A percentile compares a stretch with the other conserved stretches of the same genome.
phyloP scores from a whole-genome alignment of 2,888 invertebrate genomes.

The Drosophila mercatorum region DNA sequence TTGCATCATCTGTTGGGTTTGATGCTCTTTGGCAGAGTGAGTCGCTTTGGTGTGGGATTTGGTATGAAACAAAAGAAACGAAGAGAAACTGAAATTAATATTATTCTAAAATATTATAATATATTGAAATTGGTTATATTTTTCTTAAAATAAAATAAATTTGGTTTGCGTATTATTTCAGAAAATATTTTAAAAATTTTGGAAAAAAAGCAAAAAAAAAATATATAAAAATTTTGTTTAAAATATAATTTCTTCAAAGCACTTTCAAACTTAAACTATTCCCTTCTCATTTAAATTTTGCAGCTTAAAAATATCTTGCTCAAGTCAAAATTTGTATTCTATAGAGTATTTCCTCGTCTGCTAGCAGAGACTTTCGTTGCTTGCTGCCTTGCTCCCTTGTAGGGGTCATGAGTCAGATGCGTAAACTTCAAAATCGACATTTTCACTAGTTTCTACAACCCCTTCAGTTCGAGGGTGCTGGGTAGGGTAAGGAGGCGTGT shows the following conservation, averaged over 20 bases:
- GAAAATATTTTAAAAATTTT: too few species aligned
- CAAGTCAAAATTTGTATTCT: background rate
- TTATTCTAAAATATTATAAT: too few species aligned
- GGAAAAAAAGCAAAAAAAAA: too few species aligned
- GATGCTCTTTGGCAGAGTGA: background rate
- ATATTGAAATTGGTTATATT: too few species aligned
- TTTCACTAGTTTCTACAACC: conserved; percentile 63
- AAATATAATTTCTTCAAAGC: too few species aligned
- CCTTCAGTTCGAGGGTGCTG: background rate
- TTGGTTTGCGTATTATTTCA: too few species aligned
- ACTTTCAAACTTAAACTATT: too few species aligned
- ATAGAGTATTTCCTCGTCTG: conserved; percentile 26
- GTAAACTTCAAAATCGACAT: conserved; percentile 70
- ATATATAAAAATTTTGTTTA: too few species aligned
- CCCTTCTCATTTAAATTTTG: background rate
- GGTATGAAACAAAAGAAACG: background rate
- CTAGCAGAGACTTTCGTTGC: conserved; percentile 19
- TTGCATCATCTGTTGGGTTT: conserved; percentile 4
- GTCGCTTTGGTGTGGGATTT: background rate
- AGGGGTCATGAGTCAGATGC: conserved; percentile 44
- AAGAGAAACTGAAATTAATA: too few species aligned
- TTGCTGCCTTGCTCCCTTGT: conserved; percentile 7
- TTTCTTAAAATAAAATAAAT: too few species aligned
- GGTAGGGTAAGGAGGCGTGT: background rate
- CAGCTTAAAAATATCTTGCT: background rate